Evolutionary conservation across 1,140 invertebrate species (phyloP).

Genomic region (Euura saliciscinereae): DNA sequence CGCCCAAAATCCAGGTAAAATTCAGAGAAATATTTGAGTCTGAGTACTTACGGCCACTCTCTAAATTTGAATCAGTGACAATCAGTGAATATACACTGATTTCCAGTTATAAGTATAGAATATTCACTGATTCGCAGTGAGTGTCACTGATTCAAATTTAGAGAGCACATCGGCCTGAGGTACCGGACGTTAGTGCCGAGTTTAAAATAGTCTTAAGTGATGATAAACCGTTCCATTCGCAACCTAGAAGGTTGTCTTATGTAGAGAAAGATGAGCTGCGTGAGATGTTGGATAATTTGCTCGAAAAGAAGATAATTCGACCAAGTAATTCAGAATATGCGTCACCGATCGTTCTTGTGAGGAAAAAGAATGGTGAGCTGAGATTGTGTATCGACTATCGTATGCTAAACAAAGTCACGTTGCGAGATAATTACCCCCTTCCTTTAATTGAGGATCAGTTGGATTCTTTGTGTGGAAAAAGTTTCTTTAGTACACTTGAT

Average conservation of each 20-base stretch:
- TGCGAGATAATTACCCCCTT: constrained; percentile 50
- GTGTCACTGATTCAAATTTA: no score
- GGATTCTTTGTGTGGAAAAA: constrained; percentile 27
- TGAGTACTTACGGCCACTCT: no score
- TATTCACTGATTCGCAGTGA: no score
- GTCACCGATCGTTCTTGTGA: constrained; percentile 35
- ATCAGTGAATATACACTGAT: no score
- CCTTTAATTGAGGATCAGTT: constrained; percentile 50
- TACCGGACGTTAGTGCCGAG: constrained; percentile 2
- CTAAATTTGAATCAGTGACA: no score
- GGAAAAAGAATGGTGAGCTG: constrained; percentile 34
- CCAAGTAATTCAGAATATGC: constrained; percentile 37
- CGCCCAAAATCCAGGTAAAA: no score
- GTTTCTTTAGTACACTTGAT: constrained; percentile 36
- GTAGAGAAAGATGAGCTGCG: constrained; percentile 13
- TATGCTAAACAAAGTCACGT: constrained; percentile 30
- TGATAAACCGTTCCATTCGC: constrained; percentile 7
- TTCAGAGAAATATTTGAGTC: no score
- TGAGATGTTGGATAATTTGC: constrained; percentile 22
- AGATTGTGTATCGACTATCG: constrained; percentile 37
- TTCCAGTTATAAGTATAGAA: no score
- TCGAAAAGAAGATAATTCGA: constrained; percentile 32
- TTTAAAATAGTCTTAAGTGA: constrained; percentile 7
- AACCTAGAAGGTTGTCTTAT: constrained; percentile 11
- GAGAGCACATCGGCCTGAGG: no score